Percentiles rank a stretch among this genome's conserved stretches.
phyloP scores from a whole-genome alignment of 1,140 invertebrate genomes.

The Metopolophium dirhodum region DNA sequence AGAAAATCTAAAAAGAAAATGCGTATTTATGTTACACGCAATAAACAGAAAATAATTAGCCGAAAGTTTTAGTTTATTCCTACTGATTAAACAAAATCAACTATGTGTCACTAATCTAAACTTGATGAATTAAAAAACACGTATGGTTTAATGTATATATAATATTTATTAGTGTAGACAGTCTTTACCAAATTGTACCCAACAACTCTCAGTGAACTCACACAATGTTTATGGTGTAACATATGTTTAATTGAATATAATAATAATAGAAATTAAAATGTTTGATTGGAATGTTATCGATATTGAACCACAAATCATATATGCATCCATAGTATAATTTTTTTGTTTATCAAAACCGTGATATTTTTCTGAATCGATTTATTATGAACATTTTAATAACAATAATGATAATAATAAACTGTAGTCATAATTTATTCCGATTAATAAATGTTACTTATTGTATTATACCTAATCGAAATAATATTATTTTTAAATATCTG shows the following conservation, averaged over 20 bases:
- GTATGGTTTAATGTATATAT: not conserved
- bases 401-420: not conserved
- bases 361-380: not conserved
- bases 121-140: not conserved
- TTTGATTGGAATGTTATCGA: not conserved
- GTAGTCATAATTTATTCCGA: not conserved
- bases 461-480: not conserved
- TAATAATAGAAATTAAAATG: not conserved
- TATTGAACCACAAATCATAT: not conserved
- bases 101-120: slow-evolving; percentile 9
- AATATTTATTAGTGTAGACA: not conserved
- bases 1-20: slow-evolving; percentile 26
- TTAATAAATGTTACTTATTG: too few species aligned
- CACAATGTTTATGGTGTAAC: not conserved
- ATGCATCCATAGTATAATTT: too few species aligned
- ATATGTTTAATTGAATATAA: not conserved
- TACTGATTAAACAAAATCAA: not conserved
- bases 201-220: not conserved
- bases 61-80: not conserved
- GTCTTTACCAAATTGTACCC: not conserved
- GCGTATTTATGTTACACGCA: not conserved
- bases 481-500: not conserved
- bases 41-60: slow-evolving; percentile 28
- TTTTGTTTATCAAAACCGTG: too few species aligned
- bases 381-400: not conserved